A percentile compares a stretch with the other conserved stretches of the same genome.
Evolutionary conservation across 1,140 invertebrate genomes (phyloP).

Genomic region (Scaptomyza hsui): DNA sequence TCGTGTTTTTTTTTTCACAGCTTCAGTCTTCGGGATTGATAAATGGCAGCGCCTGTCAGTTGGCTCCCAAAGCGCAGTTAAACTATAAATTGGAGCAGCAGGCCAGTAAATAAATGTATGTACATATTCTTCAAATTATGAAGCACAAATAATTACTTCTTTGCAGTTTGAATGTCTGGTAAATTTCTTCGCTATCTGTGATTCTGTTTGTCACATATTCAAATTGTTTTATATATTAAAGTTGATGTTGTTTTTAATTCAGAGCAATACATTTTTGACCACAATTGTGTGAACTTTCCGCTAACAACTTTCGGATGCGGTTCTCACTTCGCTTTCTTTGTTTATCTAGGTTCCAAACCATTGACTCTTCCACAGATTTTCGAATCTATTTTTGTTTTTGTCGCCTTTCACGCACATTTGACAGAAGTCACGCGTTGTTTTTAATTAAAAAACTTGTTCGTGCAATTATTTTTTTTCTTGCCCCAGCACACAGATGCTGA

Average conservation of each 20-base stretch:
- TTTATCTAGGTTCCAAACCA: too few relatives aligned
- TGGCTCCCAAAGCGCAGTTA: background rate
- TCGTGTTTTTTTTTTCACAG: constrained; percentile 3
- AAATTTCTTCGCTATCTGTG: too few relatives aligned
- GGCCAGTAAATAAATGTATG: background rate
- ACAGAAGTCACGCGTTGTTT: constrained; percentile 73
- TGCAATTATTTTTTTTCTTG: constrained; percentile 76
- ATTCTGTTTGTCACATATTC: too few relatives aligned
- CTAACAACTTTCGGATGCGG: background rate
- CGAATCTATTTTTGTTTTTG: constrained; percentile 27
- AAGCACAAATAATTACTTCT: constrained; percentile 1
- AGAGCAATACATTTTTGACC: background rate
- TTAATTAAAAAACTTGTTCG: constrained; percentile 79
- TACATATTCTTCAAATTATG: background rate
- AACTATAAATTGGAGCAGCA: constrained; percentile 1
- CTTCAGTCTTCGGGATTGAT: constrained; percentile 39
- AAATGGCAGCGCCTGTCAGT: constrained; percentile 1
- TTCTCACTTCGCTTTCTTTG: background rate
- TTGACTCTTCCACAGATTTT: constrained; percentile 4
- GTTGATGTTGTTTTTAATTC: too few relatives aligned
- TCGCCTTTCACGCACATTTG: constrained; percentile 65
- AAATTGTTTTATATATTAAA: background rate
- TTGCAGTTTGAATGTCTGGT: too few relatives aligned
- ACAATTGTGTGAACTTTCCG: background rate
- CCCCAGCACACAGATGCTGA: constrained; percentile 20